Evolutionary conservation across 2,113 vertebrate genomes (phyloP), one percentile per base, ranked within the genome.

Genomic region (Corythornis madagascariensis): DNA sequence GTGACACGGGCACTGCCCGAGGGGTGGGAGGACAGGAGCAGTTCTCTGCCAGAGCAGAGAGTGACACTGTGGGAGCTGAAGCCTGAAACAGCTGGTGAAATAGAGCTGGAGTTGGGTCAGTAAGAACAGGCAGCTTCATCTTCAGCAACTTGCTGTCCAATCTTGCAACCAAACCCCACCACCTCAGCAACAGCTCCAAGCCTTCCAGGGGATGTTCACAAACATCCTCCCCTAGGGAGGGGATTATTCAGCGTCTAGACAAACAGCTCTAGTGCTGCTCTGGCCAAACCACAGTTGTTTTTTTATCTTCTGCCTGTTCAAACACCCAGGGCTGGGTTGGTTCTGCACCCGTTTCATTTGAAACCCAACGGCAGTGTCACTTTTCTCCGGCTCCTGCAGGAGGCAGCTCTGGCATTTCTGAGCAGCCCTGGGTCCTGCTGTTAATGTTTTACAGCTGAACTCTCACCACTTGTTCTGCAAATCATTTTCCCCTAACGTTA

Each of bases 381-480:
- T 48, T 18, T 38, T 14, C 81, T 43, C 42, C 1, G 4, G 3
- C 48, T 35, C 65, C 18, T 7, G 2, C 47, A 6, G 52, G 3
- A 35, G 59, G 64, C 33, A 45, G 35, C 71, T 5, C 0, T 0
- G 5, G 13, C 4, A 4, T 29, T 66, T 14, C 83, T 50, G 74
- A 57, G 65, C 59, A 16, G 77, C 60, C 55, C 15, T 20, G 47
- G 26, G 52, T 57, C 45, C 55, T n/a, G 2, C 0, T 17, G 24
- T 33, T 69, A 21, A 0, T 1, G 0, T 4, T 24, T 12, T 31
- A 5, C 0, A 11, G 67, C 72, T 57, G 26, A n/a, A 6, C 50
- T 61, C 50, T 7, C 2, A 38, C 0, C 38, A 6, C 24, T 7
- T 38, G 35, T 31, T 50, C 31, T 61, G 69, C 42, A 74, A 55